Conservation (phyloP, 1,140 invertebrate genomes). For the Ooceraea biroi region DNA sequence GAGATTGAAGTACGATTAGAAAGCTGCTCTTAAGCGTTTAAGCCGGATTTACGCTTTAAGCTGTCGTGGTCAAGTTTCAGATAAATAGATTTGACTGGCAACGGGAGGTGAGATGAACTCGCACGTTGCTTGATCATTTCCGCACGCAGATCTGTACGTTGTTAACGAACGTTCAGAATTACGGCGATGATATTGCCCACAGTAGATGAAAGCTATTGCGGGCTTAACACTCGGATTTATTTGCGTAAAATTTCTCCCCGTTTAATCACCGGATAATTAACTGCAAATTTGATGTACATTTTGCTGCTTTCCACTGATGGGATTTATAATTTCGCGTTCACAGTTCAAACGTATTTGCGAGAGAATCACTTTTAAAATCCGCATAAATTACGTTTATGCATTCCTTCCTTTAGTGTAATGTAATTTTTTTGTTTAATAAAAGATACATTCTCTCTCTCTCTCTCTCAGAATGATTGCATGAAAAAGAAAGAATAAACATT, state of each 20-base stretch:
- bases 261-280: neutral
- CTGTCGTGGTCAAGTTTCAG: conserved; percentile 42
- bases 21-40: conserved; percentile 59
- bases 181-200: neutral
- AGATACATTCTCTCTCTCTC: too few relatives aligned
- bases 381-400: too few relatives aligned
- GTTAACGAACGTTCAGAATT: neutral
- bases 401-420: too few relatives aligned
- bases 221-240: neutral
- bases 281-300: neutral
- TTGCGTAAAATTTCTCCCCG: neutral
- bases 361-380: too few relatives aligned
- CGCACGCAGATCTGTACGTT: neutral
- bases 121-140: neutral
- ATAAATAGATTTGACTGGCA: conserved; percentile 58
- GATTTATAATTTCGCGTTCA: neutral
- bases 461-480: neutral
- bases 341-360: too few relatives aligned
- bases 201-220: neutral
- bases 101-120: conserved; percentile 12
- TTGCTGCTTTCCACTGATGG: neutral
- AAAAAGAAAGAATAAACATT: neutral
- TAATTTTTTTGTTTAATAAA: too few relatives aligned
- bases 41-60: conserved; percentile 66
- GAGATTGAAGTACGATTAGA: conserved; percentile 65